A percentile compares a stretch with the other conserved stretches of the same genome.
Conservation (phyloP, 2,888 invertebrate genomes). For the Netelia inedita region DNA sequence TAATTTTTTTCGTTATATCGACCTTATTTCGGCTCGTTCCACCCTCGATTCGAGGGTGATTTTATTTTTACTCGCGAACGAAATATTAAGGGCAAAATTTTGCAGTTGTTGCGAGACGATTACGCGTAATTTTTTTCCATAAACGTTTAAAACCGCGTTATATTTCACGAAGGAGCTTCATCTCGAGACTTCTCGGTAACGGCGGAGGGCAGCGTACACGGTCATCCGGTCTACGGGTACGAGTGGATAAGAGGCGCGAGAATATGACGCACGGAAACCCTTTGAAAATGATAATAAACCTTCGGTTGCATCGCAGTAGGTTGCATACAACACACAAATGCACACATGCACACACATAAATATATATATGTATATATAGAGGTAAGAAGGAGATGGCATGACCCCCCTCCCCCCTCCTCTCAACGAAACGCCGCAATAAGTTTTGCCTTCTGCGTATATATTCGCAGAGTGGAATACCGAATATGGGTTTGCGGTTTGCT, state of each 20-base stretch:
- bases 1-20: no score
- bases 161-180: constrained; percentile 31
- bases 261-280: constrained; percentile 58
- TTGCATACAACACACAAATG: constrained; percentile 40
- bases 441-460: constrained; percentile 59
- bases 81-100: background rate
- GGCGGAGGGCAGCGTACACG: constrained; percentile 10
- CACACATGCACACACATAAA: constrained; percentile 5
- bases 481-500: constrained; percentile 69
- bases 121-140: background rate
- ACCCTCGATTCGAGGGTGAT: constrained; percentile 1
- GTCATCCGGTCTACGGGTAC: constrained; percentile 25
- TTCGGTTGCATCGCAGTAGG: constrained; percentile 29
- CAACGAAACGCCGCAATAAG: constrained; percentile 53
- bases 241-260: constrained; percentile 28
- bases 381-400: constrained; percentile 16
- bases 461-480: constrained; percentile 63
- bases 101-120: background rate
- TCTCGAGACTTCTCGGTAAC: background rate
- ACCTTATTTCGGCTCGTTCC: background rate
- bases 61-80: background rate
- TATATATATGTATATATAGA: constrained; percentile 11
- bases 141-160: constrained; percentile 27
- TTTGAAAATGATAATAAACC: constrained; percentile 68
- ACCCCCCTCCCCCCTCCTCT: no score